Evolutionary conservation across 1,140 invertebrate species (phyloP).

Genomic region (Sesamia nonagrioides): DNA sequence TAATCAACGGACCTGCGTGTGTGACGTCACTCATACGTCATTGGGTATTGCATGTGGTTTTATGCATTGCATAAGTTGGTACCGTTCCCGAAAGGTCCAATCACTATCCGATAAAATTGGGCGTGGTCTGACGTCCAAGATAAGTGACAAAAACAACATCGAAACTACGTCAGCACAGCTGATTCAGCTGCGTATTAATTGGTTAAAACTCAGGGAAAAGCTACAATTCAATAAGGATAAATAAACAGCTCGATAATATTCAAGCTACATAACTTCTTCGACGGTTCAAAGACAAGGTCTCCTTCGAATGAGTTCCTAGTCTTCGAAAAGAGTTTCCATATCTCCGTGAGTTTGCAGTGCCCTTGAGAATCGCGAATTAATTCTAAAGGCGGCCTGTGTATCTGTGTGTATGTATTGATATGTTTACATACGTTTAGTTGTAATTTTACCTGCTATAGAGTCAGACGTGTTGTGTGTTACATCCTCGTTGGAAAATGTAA

Average conservation of each 20-base stretch:
- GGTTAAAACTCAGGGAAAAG: neutral
- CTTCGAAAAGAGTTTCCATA: constrained; percentile 1
- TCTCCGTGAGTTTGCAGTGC: neutral
- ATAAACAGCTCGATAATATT: neutral
- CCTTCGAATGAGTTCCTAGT: neutral
- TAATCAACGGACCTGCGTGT: neutral
- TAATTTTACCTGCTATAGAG: constrained; percentile 49
- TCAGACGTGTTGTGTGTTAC: constrained; percentile 37
- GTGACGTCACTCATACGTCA: neutral
- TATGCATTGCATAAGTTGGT: neutral
- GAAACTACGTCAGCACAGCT: neutral
- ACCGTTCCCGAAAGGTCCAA: neutral
- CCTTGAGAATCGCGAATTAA: constrained; percentile 40
- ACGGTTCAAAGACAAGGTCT: constrained; percentile 7
- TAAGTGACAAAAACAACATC: neutral
- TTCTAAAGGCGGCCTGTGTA: constrained; percentile 26
- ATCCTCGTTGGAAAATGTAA: constrained; percentile 29
- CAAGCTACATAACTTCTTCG: neutral
- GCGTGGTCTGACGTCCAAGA: neutral
- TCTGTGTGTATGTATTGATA: constrained; percentile 34
- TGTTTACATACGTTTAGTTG: constrained; percentile 48
- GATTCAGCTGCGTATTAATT: neutral
- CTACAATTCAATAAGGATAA: neutral
- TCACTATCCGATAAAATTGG: neutral
- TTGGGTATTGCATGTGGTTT: neutral